A percentile compares a stretch with the other conserved stretches of the same genome.
phyloP scores from a whole-genome alignment of 2,888 invertebrate species.

The Hydrotaea cyrtoneurina region DNA sequence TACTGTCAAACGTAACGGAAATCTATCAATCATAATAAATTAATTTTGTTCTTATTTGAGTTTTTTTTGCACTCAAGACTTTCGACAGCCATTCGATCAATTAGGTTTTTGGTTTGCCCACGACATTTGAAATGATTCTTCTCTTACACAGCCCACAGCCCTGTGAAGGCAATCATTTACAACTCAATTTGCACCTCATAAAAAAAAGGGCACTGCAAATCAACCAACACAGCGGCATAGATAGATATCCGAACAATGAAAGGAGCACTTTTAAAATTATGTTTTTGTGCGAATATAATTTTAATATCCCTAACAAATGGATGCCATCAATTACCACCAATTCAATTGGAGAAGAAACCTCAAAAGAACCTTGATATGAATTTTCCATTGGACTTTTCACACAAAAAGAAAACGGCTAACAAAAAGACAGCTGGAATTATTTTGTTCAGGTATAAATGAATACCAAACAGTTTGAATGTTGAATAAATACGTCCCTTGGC shows the following conservation, averaged over 20 bases:
- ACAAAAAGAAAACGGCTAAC: too few species aligned
- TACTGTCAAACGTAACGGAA: not conserved
- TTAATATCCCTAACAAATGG: not conserved
- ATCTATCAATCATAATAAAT: slow-evolving; percentile 7
- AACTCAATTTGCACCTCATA: not conserved
- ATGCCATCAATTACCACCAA: not conserved
- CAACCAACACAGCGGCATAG: too few species aligned
- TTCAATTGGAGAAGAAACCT: too few species aligned
- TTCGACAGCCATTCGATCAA: not conserved
- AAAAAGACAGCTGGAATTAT: too few species aligned
- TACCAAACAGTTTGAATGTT: too few species aligned
- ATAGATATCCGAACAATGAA: too few species aligned
- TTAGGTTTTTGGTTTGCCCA: not conserved
- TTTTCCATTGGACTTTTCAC: too few species aligned
- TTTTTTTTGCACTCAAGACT: not conserved
- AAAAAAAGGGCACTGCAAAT: not conserved
- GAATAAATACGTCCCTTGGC: too few species aligned
- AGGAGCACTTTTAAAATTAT: not conserved
- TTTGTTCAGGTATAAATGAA: too few species aligned
- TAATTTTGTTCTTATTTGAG: not conserved
- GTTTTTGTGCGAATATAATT: not conserved
- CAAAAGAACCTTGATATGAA: too few species aligned
- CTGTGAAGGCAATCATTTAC: not conserved
- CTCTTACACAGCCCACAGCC: not conserved
- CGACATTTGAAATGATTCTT: not conserved